Conservation (phyloP, 2,797 vertebrate genomes). For the Rhinoraja longicauda region DNA sequence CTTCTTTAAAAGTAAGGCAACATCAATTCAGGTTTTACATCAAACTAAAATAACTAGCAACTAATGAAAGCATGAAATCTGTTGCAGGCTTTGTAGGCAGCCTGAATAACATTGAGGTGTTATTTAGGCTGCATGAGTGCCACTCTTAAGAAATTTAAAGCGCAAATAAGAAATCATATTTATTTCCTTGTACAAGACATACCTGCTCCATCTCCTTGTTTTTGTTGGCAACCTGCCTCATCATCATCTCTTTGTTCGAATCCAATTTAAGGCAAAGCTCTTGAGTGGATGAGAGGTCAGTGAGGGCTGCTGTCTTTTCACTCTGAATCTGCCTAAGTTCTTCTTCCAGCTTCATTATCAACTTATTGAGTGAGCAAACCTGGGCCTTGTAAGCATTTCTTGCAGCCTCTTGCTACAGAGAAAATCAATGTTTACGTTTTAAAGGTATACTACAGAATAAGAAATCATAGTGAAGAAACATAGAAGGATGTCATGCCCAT, state of each 20-base stretch:
- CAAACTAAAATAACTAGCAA: not conserved
- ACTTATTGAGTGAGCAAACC: slow-evolving; percentile 55
- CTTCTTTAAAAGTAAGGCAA: not conserved
- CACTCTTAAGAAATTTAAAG: not conserved
- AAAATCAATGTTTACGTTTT: not conserved
- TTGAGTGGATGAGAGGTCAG: slow-evolving; percentile 58
- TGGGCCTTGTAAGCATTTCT: slow-evolving; percentile 58
- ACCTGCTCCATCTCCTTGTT: slow-evolving; percentile 56
- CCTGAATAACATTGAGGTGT: not conserved
- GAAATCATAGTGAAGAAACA: not conserved
- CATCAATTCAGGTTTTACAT: not conserved
- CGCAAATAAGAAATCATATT: not conserved
- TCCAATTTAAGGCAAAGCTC: slow-evolving; percentile 65
- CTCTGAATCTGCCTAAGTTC: slow-evolving; percentile 54
- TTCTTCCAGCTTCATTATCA: slow-evolving; percentile 57
- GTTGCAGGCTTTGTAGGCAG: not conserved
- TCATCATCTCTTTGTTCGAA: slow-evolving; percentile 60
- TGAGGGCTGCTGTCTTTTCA: slow-evolving; percentile 53
- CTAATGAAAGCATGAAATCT: not conserved
- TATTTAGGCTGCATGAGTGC: not conserved
- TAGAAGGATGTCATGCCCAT: too few species aligned
- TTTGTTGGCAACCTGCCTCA: slow-evolving; percentile 52
- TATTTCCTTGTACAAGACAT: slow-evolving; percentile 40
- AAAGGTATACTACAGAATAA: not conserved
- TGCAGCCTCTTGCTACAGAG: slow-evolving; percentile 52